phyloP scores from a whole-genome alignment of 2,888 invertebrate species.

The Apomyelois bistriatella region DNA sequence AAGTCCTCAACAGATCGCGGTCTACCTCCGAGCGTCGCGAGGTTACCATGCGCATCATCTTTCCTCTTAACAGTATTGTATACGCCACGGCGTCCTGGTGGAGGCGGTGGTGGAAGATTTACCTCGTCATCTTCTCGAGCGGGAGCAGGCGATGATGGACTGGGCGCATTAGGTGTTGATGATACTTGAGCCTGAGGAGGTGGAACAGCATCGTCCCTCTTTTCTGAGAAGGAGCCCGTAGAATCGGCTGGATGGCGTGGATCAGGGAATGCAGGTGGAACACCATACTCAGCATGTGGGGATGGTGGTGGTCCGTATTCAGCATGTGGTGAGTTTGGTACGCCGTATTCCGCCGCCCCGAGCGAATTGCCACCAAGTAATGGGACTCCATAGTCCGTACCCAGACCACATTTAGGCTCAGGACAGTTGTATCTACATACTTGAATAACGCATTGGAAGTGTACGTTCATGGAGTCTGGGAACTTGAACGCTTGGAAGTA shows the following conservation, averaged over 20 bases:
- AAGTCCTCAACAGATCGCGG: conserved; percentile 94
- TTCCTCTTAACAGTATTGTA: conserved; percentile 93
- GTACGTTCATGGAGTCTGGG: conserved; percentile 98
- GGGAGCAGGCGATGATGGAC: conserved; percentile 76
- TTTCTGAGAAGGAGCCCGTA: conserved; percentile 90
- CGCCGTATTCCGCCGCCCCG: conserved; percentile 83
- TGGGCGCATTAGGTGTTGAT: conserved; percentile 83
- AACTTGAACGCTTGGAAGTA: conserved; percentile 98
- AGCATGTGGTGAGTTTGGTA: conserved; percentile 72
- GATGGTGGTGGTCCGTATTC: conserved; percentile 87
- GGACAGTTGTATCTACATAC: conserved; percentile 96
- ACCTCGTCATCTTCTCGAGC: conserved; percentile 81
- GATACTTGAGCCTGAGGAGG: conserved; percentile 90
- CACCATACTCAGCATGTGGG: conserved; percentile 84
- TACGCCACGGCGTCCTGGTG: conserved; percentile 87
- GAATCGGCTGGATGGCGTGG: conserved; percentile 93
- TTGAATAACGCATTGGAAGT: conserved; percentile 98
- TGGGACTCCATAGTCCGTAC: conserved; percentile 84
- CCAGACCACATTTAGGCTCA: conserved; percentile 91
- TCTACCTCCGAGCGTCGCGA: conserved; percentile 90
- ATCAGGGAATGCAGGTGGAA: conserved; percentile 91
- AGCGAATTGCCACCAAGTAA: conserved; percentile 81
- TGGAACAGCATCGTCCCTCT: conserved; percentile 88
- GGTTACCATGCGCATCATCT: conserved; percentile 87
- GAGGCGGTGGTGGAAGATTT: conserved; percentile 90